Percentiles rank a stretch among this genome's conserved stretches.
Conservation (phyloP, 2,113 vertebrate genomes). For the Notothenia coriiceps region DNA sequence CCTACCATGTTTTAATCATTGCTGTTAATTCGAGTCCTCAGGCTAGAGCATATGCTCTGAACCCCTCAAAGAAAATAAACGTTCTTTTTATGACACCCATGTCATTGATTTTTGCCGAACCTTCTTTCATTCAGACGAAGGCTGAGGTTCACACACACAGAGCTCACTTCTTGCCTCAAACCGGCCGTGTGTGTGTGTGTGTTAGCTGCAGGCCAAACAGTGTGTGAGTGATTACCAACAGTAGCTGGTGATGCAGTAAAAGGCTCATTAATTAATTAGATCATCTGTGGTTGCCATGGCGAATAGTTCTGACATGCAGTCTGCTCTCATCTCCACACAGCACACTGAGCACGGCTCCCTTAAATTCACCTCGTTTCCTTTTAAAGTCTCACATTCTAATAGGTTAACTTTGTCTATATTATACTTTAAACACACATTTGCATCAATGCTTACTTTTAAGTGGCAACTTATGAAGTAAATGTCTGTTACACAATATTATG, state of each 20-base stretch:
- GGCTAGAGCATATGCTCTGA: conserved; percentile 62
- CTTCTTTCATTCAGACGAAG: conserved; percentile 2
- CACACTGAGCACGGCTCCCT: conserved; percentile 1
- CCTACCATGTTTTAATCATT: conserved; percentile 18
- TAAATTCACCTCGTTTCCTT: background rate
- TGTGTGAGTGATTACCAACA: conserved; percentile 50
- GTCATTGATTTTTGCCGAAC: conserved; percentile 61
- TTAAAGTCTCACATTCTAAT: background rate
- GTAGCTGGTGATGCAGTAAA: conserved; percentile 60
- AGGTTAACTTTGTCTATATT: background rate
- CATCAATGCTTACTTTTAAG: too few relatives aligned
- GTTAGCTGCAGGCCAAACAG: conserved; percentile 50
- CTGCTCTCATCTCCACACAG: conserved; percentile 40
- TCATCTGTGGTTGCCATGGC: conserved; percentile 59
- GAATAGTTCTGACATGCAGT: conserved; percentile 60
- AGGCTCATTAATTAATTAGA: conserved; percentile 77
- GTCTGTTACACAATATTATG: too few relatives aligned
- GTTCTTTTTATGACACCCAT: conserved; percentile 41
- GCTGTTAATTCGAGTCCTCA: conserved; percentile 19
- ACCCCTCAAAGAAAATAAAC: conserved; percentile 20
- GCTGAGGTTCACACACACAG: conserved; percentile 18
- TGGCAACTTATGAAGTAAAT: too few relatives aligned
- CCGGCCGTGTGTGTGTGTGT: conserved; percentile 30
- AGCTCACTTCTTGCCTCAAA: conserved; percentile 1
- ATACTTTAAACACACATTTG: too few relatives aligned